Percentiles rank a stretch among this genome's conserved stretches.
These are phyloP conservation scores for Cantharis nigra DNA, from an alignment of 2,888 invertebrate species.

Conservation along the genomic window DNA sequence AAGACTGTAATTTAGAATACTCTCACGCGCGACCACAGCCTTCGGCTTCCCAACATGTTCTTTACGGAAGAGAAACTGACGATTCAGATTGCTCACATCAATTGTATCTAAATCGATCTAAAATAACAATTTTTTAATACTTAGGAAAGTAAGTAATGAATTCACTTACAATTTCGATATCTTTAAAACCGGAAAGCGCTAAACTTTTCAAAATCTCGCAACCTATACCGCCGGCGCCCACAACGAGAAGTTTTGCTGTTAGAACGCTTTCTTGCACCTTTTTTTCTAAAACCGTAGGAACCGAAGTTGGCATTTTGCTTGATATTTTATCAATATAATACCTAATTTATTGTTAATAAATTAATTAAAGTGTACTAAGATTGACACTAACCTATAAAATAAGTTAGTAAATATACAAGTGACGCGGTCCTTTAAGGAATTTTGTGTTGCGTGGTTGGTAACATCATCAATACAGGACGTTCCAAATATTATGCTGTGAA, in stretches of 20 bases:
- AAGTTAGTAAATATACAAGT: background rate
- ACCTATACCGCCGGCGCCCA: conserved; percentile 98
- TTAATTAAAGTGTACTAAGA: background rate
- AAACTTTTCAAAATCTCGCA: conserved; percentile 98
- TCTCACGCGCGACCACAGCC: conserved; percentile 88
- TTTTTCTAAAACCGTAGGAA: conserved; percentile 69
- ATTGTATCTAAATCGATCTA: conserved; percentile 99
- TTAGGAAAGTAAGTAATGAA: background rate
- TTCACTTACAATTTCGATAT: conserved; percentile 88
- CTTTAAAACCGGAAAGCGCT: conserved; percentile 88
- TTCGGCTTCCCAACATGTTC: conserved; percentile 98
- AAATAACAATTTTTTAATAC: conserved; percentile 40
- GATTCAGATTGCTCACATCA: conserved; percentile 97
- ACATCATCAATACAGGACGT: background rate
- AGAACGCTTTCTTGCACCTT: conserved; percentile 69
- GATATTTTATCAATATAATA: background rate
- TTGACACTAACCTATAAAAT: background rate
- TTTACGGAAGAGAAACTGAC: conserved; percentile 98
- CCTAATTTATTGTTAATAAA: conserved; percentile 1
- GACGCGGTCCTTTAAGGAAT: background rate
- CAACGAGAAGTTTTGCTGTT: conserved; percentile 78
- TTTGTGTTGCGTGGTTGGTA: background rate
- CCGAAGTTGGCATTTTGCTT: conserved; percentile 41
- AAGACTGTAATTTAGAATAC: conserved; percentile 86
- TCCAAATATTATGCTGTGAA: no score